Conservation (phyloP, 1,140 invertebrate genomes). For the Rhopalosiphum padi region DNA sequence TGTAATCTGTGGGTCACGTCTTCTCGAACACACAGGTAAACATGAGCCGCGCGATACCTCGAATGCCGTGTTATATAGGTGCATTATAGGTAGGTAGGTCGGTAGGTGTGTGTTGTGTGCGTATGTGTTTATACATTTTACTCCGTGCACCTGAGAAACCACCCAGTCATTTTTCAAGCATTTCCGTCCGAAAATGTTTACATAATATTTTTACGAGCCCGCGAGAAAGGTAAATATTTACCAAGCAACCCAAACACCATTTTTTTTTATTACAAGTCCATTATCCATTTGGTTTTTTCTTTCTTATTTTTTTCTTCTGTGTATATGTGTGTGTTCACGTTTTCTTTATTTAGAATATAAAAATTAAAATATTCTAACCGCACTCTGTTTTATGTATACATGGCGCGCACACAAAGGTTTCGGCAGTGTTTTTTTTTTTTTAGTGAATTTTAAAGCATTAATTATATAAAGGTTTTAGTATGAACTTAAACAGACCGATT, state of each 20-base stretch:
- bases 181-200: conserved; percentile 45
- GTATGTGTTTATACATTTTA: not conserved
- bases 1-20: not conserved
- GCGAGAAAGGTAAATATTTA: conserved; percentile 50
- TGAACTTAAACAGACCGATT: not conserved
- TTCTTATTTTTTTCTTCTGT: not conserved
- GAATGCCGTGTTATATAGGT: not conserved
- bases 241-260: conserved; percentile 20
- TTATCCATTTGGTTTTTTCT: conserved; percentile 13
- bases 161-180: conserved; percentile 19
- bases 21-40: not conserved
- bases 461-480: conserved; percentile 19
- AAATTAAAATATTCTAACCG: conserved; percentile 21
- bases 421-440: not conserved
- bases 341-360: not conserved
- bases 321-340: not conserved
- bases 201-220: conserved; percentile 28
- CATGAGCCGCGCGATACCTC: not conserved
- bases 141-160: not conserved
- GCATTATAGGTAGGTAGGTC: not conserved
- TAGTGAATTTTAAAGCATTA: not conserved
- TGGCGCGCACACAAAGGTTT: not conserved
- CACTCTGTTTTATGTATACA: conserved; percentile 3
- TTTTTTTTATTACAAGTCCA: conserved; percentile 29
- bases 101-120: not conserved